A percentile compares a stretch with the other conserved stretches of the same genome.
Evolutionary conservation across 1,140 invertebrate genomes (phyloP).

Genomic region (Diabrotica virgifera): DNA sequence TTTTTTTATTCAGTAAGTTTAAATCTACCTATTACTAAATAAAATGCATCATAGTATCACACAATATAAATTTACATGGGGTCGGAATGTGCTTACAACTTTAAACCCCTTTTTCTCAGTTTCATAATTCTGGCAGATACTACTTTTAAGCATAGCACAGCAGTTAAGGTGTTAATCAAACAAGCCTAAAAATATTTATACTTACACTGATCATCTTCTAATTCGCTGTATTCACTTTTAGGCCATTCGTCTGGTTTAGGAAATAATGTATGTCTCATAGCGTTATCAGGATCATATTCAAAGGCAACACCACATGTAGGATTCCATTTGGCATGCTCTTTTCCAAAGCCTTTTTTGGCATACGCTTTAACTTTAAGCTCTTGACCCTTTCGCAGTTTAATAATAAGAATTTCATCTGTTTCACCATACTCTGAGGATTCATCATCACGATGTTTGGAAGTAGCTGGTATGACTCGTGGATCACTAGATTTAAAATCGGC

Average conservation of each 20-base stretch:
- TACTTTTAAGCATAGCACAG: no score
- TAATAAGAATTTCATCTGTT: constrained; percentile 94
- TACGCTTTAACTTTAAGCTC: constrained; percentile 94
- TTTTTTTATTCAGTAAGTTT: no score
- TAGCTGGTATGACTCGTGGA: constrained; percentile 86
- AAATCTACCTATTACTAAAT: no score
- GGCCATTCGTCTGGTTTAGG: constrained; percentile 99
- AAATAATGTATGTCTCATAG: constrained; percentile 91
- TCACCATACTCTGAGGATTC: constrained; percentile 92
- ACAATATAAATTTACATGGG: no score
- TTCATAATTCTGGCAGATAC: no score
- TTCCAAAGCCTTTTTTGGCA: constrained; percentile 95
- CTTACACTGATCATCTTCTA: constrained; percentile 89
- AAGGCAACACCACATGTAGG: constrained; percentile 97
- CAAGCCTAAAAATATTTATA: constrained; percentile 26
- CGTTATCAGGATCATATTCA: constrained; percentile 99
- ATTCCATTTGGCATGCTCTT: constrained; percentile 99
- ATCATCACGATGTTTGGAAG: constrained; percentile 85
- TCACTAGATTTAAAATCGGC: constrained; percentile 93
- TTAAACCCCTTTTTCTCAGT: no score
- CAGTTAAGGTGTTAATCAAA: no score
- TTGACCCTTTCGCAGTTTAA: constrained; percentile 97
- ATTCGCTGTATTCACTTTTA: constrained; percentile 93
- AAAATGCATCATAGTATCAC: no score
- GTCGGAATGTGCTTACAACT: no score